Evolutionary conservation across 2,797 vertebrate genomes (phyloP), one percentile per base, ranked within the genome.

Genomic region (Sebastes ruberrimus): DNA sequence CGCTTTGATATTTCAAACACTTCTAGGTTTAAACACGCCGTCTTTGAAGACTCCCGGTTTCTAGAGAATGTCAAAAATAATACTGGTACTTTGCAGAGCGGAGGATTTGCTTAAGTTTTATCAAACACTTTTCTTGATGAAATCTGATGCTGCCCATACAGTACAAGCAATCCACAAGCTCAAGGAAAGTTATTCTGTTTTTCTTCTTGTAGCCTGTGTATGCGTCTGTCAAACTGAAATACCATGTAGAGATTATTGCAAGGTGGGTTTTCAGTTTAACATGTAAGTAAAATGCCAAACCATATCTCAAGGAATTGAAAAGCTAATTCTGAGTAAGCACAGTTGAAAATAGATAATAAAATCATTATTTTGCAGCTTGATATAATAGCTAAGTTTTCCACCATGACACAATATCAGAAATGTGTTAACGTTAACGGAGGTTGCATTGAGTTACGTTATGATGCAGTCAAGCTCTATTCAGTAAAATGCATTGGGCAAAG

Each of bases 1-100:
- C 4, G 35, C 92, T 95, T 95, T 93, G 93, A 95, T 95, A 94
- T 95, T 95, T 95, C 89, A 94, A 94, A 94, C 87, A 88, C 84
- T 87, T 86, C n/a, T 79, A 76, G 91, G 87, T 94, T 94, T 94
- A 94, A 93, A 93, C 89, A 76, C 78, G 83, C 75, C 28, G 77
- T 85, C 92, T 94, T 93, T 93, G 93, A 94, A 95, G 90, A 85
- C 80, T 88, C 78, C 7, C 73, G 57, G 78, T 91, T 93, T 93
- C 89, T 87, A 79, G 67, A 83, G 86, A 88, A 92, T 93, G 91
- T 93, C 92, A 93, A 86, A 94, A 94, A 93, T 91, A 93, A 94
- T 88, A 90, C 84, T 78, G 85, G 67, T 79, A 88, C 86, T 95
- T 93, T 93, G 91, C 86, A 86, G 80, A 75, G 81, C 77, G 80